Evolutionary conservation across 2,888 invertebrate genomes (phyloP).

Genomic region (Machimus rusticus): DNA sequence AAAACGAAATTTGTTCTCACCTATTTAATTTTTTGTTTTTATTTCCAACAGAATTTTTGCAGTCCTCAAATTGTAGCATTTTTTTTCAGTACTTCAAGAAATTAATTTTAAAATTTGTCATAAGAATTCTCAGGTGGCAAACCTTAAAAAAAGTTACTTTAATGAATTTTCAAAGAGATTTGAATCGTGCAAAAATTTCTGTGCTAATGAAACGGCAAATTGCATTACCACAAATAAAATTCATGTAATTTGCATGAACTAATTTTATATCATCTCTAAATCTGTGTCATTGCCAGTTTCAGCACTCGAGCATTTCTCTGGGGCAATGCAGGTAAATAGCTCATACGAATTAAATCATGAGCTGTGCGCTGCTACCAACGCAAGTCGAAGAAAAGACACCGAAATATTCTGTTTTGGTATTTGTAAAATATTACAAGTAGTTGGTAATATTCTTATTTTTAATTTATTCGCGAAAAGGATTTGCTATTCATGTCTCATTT

Average conservation of each 20-base stretch:
- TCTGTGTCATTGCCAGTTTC: constrained; percentile 20
- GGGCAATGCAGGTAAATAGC: background rate
- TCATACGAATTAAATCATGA: background rate
- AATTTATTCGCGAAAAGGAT: background rate
- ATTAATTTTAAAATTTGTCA: too few relatives aligned
- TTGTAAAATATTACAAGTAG: background rate
- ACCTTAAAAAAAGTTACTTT: background rate
- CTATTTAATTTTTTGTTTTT: background rate
- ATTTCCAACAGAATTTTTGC: background rate
- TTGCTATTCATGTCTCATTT: background rate
- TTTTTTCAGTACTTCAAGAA: too few relatives aligned
- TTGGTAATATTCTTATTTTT: background rate
- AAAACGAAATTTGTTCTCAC: background rate
- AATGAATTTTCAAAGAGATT: background rate
- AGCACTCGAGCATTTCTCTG: background rate
- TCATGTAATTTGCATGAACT: background rate
- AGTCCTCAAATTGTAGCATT: background rate
- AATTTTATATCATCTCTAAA: constrained; percentile 13
- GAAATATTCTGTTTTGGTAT: background rate
- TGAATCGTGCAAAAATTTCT: background rate
- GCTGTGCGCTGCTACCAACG: background rate
- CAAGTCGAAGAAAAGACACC: background rate
- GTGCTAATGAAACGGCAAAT: background rate
- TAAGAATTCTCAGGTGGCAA: background rate
- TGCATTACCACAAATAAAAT: background rate